These are phyloP conservation scores for Shinisaurus crocodilurus DNA, from an alignment of 2,113 vertebrate species.

Conservation along the genomic window DNA sequence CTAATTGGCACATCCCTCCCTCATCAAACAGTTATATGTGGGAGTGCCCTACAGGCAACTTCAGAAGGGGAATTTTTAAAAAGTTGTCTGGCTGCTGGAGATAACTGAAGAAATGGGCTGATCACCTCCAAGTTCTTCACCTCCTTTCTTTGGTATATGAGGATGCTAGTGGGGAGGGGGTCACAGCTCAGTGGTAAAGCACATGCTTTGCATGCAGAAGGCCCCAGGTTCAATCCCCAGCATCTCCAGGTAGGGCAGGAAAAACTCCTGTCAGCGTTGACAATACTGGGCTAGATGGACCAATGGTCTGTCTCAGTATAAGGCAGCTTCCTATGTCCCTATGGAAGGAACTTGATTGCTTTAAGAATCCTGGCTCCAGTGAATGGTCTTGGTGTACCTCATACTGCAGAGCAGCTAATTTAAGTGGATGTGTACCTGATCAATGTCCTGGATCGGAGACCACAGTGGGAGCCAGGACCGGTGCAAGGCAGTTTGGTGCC, in stretches of 20 bases:
- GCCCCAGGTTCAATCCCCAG: too few species aligned
- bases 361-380: neutral
- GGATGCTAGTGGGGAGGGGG: neutral
- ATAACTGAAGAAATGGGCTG: neutral
- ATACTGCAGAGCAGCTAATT: neutral
- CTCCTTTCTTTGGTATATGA: neutral
- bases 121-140: neutral
- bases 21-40: neutral
- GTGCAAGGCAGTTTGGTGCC: too few species aligned
- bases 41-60: neutral
- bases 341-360: neutral
- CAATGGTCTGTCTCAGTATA: too few species aligned
- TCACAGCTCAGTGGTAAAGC: too few species aligned
- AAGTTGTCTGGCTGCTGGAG: neutral
- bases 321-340: too few species aligned
- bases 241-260: too few species aligned
- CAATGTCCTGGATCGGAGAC: neutral
- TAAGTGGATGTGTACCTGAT: neutral
- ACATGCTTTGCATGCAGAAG: too few species aligned
- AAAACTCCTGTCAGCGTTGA: too few species aligned
- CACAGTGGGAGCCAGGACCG: too few species aligned
- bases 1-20: neutral
- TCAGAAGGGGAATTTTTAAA: neutral
- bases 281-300: too few species aligned
- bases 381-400: neutral